Base-by-base conservation (phyloP, 2,888 invertebrate species). In the Lomographa bimaculata region DNA sequence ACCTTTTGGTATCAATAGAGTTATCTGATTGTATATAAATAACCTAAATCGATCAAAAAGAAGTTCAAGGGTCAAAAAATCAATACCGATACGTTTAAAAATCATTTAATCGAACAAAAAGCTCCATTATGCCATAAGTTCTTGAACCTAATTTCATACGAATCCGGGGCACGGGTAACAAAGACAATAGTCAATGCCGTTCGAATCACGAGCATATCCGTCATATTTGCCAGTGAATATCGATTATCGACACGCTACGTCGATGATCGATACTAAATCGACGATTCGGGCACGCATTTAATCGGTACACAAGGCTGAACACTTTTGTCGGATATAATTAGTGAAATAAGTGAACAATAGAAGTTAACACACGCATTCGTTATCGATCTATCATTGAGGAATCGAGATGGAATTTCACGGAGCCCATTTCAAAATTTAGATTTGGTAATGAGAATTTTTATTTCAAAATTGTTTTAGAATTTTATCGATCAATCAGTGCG, bases 181-280 rank as follows among this genome's bases (percentile, higher is more conserved):
- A 69, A 81, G 76, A 81, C 77, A 83, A 76, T 49, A 46, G 45
- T 56, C 87, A 85, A 85, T 86, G 85, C 64, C 85, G 60, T 68
- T 67, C 62, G 38, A 29, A 66, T 74, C 86, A 86, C 87, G 87
- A 83, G 57, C 58, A 60, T 61, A 75, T 73, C 74, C 69, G 71
- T 73, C 71, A 68, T 71, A 73, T 64, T 62, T 57, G 53, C 64
- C 56, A 62, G 64, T 66, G 57, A 43, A 36, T 68, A 69, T 72
- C 71, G 77, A 74, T 67, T 71, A 74, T 71, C 57, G 61, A 58
- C 66, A 74, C 60, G 64, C 60, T 55, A 60, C 62, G 70, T 68
- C 71, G 71, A 70, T 68, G 69, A 77, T 75, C 65, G 66, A 66
- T 67, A 64, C 54, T 51, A 54, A 60, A 68, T 70, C 68, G 69